phyloP scores from a whole-genome alignment of 2,888 invertebrate species.

The Limnephilus lunatus region DNA sequence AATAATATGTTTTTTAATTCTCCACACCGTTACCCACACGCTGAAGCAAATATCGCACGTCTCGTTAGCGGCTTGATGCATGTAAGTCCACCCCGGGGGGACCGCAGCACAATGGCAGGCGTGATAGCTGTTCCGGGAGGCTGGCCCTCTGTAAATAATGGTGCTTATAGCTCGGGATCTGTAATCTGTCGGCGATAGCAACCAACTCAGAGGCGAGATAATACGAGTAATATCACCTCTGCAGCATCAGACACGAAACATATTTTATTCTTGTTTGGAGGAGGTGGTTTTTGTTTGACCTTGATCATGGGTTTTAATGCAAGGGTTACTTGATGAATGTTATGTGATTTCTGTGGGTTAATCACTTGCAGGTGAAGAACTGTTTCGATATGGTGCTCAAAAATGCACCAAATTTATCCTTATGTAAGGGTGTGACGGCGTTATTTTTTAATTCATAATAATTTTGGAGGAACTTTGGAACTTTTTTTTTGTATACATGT shows the following conservation, averaged over 20 bases:
- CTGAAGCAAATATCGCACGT: conserved; percentile 31
- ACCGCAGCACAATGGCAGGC: conserved; percentile 60
- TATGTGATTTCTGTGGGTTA: not conserved
- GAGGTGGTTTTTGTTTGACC: not conserved
- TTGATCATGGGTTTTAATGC: not conserved
- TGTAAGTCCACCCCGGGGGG: conserved; percentile 43
- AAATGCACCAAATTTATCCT: no score
- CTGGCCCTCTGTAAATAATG: conserved; percentile 7
- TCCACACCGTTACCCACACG: not conserved
- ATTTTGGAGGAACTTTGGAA: no score
- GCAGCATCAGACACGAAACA: not conserved
- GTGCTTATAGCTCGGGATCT: conserved; percentile 13
- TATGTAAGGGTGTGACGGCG: no score
- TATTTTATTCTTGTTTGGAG: not conserved
- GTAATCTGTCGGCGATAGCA: conserved; percentile 40
- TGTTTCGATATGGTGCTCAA: not conserved
- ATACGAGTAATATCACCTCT: not conserved
- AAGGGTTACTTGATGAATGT: not conserved
- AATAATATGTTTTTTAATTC: not conserved
- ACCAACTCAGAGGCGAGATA: conserved; percentile 36
- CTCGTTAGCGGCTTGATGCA: conserved; percentile 62
- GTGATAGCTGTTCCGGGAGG: conserved; percentile 4
- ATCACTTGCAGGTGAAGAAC: not conserved
- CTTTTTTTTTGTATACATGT: no score
- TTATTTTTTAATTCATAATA: no score